These are phyloP conservation scores for Cotesia typhae DNA, from an alignment of 1,140 invertebrate genomes.

Conservation along the genomic window DNA sequence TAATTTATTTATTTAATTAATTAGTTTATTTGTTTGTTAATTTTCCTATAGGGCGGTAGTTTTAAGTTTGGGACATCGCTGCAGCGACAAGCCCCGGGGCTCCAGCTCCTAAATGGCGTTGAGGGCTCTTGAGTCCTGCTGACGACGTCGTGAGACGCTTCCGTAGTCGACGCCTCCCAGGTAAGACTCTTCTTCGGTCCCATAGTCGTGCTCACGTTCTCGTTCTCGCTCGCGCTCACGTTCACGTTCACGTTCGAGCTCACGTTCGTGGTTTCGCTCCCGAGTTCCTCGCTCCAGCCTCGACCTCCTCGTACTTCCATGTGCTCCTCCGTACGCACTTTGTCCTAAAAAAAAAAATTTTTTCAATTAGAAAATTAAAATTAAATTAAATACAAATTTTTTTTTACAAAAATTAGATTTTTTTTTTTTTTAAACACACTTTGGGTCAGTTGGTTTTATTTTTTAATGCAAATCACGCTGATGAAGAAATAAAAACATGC, in stretches of 20 bases:
- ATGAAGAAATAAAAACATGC: no score
- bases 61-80: constrained; percentile 63
- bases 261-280: constrained; percentile 23
- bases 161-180: constrained; percentile 50
- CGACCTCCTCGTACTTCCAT: constrained; percentile 57
- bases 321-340: constrained; percentile 52
- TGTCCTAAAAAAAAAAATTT: constrained; percentile 39
- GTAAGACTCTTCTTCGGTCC: constrained; percentile 57
- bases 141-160: constrained; percentile 54
- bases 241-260: constrained; percentile 43
- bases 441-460: no score
- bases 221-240: constrained; percentile 30
- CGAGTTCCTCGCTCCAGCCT: constrained; percentile 57
- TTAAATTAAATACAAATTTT: neutral
- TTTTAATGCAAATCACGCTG: no score
- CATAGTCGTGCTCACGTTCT: constrained; percentile 55
- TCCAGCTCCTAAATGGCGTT: constrained; percentile 65
- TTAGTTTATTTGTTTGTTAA: constrained; percentile 31
- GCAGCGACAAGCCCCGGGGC: constrained; percentile 64
- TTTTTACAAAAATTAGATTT: no score
- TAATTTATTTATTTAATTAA: constrained; percentile 11
- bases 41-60: constrained; percentile 61
- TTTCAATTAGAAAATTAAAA: neutral
- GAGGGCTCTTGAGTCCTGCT: constrained; percentile 59
- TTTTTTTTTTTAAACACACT: no score